Evolutionary conservation across 2,113 vertebrate species (phyloP), one percentile per base, ranked within the genome.

Genomic region (Phylloscopus whistleri): DNA sequence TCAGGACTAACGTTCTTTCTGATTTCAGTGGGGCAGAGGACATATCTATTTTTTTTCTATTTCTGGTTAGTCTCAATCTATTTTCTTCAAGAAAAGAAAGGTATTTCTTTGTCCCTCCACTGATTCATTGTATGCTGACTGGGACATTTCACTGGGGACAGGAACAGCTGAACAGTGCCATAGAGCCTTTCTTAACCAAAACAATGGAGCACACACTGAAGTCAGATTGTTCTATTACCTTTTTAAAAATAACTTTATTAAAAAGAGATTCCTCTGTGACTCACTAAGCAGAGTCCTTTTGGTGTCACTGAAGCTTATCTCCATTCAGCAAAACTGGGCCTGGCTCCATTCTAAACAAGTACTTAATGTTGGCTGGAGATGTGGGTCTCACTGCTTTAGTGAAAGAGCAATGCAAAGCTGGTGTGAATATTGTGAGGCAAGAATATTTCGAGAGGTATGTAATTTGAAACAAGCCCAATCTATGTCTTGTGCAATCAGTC

Each of bases 261-360:
- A 86, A 84, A 92, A 75, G 80, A 89, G 20, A 70, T 94, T 89
- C 69, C 84, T 92, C 53, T 79, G 69, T 95, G 89, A 84, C 73
- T 94, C 87, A 89, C 56, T 84, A 79, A 60, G 31, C 53, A 52
- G 33, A 75, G 60, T 56, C 30, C 44, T 87, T 95, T 75, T 72
- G 44, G 68, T 95, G 86, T 92, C 73, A 77, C 69, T 87, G 87
- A 86, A 90, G 68, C 48, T 93, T 88, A 93, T 93, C 79, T 90
- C 48, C 82, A 13, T 77, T 91, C 72, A 81, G 68, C 60, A 93
- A 84, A 86, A 59, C 68, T 80, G 48, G 52, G 37, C 58, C 41
- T 94, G 63, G 11, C 28, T 92, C 49, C 49, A 75, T 73, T 93
- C 69, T 88, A 68, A 90, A 44, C 64, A 91, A 55, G 26, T 2